Base-by-base conservation (phyloP, 2,888 invertebrate species). In the Poecilus cupreus region DNA sequence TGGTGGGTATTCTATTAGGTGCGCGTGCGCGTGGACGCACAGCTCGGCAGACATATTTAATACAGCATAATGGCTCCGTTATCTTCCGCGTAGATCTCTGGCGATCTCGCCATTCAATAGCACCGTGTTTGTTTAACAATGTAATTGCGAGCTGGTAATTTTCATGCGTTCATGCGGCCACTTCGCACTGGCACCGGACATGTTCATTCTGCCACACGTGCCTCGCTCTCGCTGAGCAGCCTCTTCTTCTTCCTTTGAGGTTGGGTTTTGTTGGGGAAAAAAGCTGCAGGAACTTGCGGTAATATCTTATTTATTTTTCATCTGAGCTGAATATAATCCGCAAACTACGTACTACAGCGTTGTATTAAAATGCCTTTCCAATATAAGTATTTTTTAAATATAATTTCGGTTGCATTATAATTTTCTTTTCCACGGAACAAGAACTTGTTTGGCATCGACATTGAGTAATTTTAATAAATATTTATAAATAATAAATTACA, bases 81-180 rank as follows among this genome's bases (percentile, higher is more conserved):
- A 77, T 77, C 77, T 60, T 46, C n/a, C 60, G 24, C 77, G 77
- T 77, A 77, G 77, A 77, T 77, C 76, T 76, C 60, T 51, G 18
- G 13, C 39, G 74, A 75, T 20, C 37, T 60, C 39, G 57, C 32
- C 43, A 60, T 77, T 77, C 57, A 77, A 77, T 60, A 77, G 77
- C 77, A 13, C 43, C 43, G 60, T 77, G 77, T 77, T 77, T 77
- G 77, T 77, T 77, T 77, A 57, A 77, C 77, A 77, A 77, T 77
- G 39, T 77, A 77, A 77, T 77, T 77, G 77, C 60, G 75, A 32
- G 57, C 60, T 37, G 77, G 77, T 60, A 77, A 77, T 77, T 77
- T 77, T 77, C 77, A 46, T 72, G 39, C 70, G 70, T 39, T 37
- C 43, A 11, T 18, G 70, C 37, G 20, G 39, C 70, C 70, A 60